Evolutionary conservation across 1,140 invertebrate species (phyloP), one percentile per base, ranked within the genome.

Genomic region (Aporrectodea caliginosa): DNA sequence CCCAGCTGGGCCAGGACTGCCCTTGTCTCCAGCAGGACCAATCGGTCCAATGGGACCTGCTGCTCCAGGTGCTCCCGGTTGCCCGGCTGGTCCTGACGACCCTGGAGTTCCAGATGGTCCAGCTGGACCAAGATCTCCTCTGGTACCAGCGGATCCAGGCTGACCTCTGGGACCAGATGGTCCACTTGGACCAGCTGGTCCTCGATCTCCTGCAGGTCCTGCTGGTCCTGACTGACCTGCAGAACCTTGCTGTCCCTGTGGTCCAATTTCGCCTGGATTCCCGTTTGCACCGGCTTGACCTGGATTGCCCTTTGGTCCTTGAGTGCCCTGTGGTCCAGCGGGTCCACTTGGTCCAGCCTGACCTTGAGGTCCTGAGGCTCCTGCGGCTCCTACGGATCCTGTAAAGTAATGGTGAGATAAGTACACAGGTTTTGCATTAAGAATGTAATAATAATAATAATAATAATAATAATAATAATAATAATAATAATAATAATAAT

Each of bases 51-150:
- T 2, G 16, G 30, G 34, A n/a, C 75, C 75, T 29, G 43, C 22
- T 77, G 34, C 75, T 6, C 75, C 75, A 22, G 16, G 2, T 16
- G 16, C 35, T 73, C 78, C 78, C 30, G 30, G 78, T 1, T 69
- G 6, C 34, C 78, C 73, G 12, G 35, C 6, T 75, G 72, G 1
- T 31, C 70, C 78, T 35, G 30, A 0, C 29, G 33, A 29, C 1
- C 75, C 75, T 58, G 27, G 68, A 77, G 6, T 31, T 71, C 79
- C 79, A 29, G 35, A 14, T 30, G 29, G 79, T 12, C 79, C 79
- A 0, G 79, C 58, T n/a, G 75, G 31, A n/a, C 79, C 79, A 30
- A 30, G 14, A 71, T 69, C 35, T 6, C 43, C 43, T 58, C 43
- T 58, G 6, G 43, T 6, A 22, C 43, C 43, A 58, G 6, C 22